Evolutionary conservation across 2,888 invertebrate genomes (phyloP), one percentile per base, ranked within the genome.

Genomic region (Cheilosia variabilis): DNA sequence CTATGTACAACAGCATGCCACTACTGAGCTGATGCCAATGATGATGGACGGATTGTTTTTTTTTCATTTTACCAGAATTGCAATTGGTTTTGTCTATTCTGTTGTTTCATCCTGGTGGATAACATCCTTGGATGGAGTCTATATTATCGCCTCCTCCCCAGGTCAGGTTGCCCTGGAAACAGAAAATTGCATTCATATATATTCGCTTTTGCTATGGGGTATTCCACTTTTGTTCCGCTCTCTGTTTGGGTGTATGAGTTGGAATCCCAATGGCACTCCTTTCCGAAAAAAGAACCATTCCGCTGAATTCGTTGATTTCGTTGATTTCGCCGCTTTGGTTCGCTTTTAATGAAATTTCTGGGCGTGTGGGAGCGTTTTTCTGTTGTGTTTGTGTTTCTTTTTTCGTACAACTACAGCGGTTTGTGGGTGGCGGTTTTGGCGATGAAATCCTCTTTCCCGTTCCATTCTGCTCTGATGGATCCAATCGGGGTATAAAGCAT

Each of bases 101-200:
- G 62, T 66, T 57, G 50, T 57, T 57, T 41, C 17, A 65, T 57
- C 55, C 55, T 55, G 71, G 17, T 62, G 60, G 41, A 19, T 43
- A 55, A 19, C 57, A 57, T 43, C 45, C 31, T 15, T 22, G 45
- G 53, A 22, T 41, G 50, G 60, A 53, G 31, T 53, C 31, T 7
- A 31, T 62, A 60, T 37, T 63, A 65, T 41, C 57, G 63, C 71
- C 65, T 69, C 47, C 31, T 27, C 62, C 45, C 15, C 45, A 31
- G 31, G 66, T 68, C 69, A 57, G 63, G 34, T 66, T 79, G 65
- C 52, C 58, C 66, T 73, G 80, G 66, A 73, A 79, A 79, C 66
- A 66, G 66, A 80, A 80, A 73, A 80, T 72, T 66, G 79, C 79
- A 79, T 79, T 80, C 68, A 68, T 73, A 66, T 60, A 72, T 31